Base-by-base conservation (phyloP, 53 echinoderm and acorn worm species). In the Holothuria scabra region DNA sequence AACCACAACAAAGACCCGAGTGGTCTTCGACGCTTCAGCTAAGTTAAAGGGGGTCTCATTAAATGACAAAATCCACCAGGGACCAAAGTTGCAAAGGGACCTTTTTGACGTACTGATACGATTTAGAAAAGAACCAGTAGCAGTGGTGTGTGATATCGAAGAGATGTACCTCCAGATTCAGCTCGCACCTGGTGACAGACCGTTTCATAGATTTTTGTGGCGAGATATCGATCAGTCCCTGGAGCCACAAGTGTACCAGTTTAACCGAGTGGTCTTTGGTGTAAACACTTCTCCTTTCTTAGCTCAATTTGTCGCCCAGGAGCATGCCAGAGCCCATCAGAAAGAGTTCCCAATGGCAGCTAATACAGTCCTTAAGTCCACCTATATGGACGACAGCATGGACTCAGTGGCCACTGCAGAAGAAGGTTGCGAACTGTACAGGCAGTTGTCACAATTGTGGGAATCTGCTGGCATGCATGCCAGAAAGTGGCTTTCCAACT, bases 81-180 rank as follows among this genome's bases (percentile, higher is more conserved):
- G 82, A 14, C 82, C 82, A 24, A 82, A 82, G 32, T 30, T 82
- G 16, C 64, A 82, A 23, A 34, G 28, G 16, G 82, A 82, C 7
- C 12, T 79, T 8, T 79, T 79, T 79, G 79, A 79, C 44, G 49
- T 79, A 6, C 24, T 55, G 7, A 22, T 79, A 14, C 22, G 79
- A 12, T 72, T 72, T 34, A 29, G 72, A 29, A 37, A 34, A 37
- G 35, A 44, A 8, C 37, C 72, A 72, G 79, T 79, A 23, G 79
- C 79, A 13, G 8, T 79, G 19, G 79, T 79, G 13, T 84, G 38
- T 16, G 84, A 71, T 32, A 21, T 44, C 55, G 29, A 56, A 13
- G 74, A 85, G 23, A 85, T 85, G 85, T 85, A 85, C n/a, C 22
- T 85, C 5, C 67, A 74, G n/a, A 59, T 85, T n/a, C 12, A 85